These are phyloP conservation scores for Torymus auratus DNA, from an alignment of 2,888 invertebrate genomes.

Conservation along the genomic window DNA sequence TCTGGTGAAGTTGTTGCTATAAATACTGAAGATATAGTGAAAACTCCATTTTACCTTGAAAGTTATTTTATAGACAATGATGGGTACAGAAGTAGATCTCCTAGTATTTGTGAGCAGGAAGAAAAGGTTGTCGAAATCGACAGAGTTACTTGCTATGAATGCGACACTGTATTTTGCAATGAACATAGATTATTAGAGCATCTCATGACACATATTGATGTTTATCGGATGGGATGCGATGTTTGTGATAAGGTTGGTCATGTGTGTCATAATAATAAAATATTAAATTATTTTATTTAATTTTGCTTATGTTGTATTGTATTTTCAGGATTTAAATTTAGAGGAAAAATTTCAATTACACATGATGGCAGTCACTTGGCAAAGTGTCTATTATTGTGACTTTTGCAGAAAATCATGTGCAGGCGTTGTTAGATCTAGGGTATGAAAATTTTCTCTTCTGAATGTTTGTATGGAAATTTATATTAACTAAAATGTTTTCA, in stretches of 20 bases:
- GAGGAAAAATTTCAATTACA: slow-evolving; percentile 62
- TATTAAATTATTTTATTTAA: background rate
- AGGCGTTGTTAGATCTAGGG: slow-evolving; percentile 60
- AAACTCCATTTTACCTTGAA: slow-evolving; percentile 60
- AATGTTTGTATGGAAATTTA: too few relatives aligned
- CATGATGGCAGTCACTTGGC: slow-evolving; percentile 61
- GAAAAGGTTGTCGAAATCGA: slow-evolving; percentile 51
- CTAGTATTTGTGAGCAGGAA: slow-evolving; percentile 19
- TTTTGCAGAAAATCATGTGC: slow-evolving; percentile 61
- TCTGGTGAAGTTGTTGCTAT: slow-evolving; percentile 55
- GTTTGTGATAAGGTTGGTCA: slow-evolving; percentile 58
- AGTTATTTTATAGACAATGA: slow-evolving; percentile 58
- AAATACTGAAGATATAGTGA: slow-evolving; percentile 56
- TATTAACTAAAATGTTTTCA: background rate
- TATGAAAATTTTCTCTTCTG: slow-evolving; percentile 11
- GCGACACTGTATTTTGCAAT: slow-evolving; percentile 59
- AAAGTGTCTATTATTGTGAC: slow-evolving; percentile 60
- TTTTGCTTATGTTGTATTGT: background rate
- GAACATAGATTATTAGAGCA: slow-evolving; percentile 59
- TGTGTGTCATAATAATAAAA: too few relatives aligned
- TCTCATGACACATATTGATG: slow-evolving; percentile 59
- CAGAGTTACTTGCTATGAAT: slow-evolving; percentile 58
- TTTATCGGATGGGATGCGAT: slow-evolving; percentile 59
- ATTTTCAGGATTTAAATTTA: slow-evolving; percentile 59
- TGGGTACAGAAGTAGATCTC: slow-evolving; percentile 45